These are phyloP conservation scores for Monochamus saltuarius DNA, from an alignment of 1,140 invertebrate species.

Conservation along the genomic window DNA sequence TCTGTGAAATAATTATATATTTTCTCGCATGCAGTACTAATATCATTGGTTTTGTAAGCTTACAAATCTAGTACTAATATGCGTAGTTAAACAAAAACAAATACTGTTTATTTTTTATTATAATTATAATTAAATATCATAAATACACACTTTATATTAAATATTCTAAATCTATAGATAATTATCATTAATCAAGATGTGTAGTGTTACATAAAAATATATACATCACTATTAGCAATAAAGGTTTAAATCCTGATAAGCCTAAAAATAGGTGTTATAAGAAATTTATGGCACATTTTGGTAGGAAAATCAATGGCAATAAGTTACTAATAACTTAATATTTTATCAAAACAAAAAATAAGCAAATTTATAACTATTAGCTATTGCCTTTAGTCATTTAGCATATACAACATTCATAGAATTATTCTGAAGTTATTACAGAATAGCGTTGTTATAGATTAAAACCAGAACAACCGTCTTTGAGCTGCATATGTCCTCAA, in stretches of 20 bases:
- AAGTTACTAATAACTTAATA: slow-evolving; percentile 17
- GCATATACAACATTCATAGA: no score
- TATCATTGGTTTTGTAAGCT: no score
- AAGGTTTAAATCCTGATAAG: slow-evolving; percentile 11
- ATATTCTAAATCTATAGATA: slow-evolving; percentile 4
- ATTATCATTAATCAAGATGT: slow-evolving; percentile 5
- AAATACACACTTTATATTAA: slow-evolving; percentile 15
- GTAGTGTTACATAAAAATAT: slow-evolving; percentile 18
- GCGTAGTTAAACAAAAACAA: no score
- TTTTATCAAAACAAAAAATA: no score
- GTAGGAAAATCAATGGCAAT: slow-evolving; percentile 16
- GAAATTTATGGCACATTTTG: slow-evolving; percentile 20
- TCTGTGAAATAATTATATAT: no score
- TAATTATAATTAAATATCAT: slow-evolving; percentile 10
- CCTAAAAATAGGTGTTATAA: slow-evolving; percentile 18
- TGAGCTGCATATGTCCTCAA: background rate
- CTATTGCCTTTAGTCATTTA: no score
- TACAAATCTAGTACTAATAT: no score
- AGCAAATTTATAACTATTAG: background rate
- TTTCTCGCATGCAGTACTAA: no score
- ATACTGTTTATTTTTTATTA: no score
- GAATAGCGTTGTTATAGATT: no score
- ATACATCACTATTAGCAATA: slow-evolving; percentile 21
- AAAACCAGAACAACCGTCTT: no score
- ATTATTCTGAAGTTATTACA: no score